phyloP scores from a whole-genome alignment of 2,113 vertebrate genomes.

The Puffinus mauretanicus region DNA sequence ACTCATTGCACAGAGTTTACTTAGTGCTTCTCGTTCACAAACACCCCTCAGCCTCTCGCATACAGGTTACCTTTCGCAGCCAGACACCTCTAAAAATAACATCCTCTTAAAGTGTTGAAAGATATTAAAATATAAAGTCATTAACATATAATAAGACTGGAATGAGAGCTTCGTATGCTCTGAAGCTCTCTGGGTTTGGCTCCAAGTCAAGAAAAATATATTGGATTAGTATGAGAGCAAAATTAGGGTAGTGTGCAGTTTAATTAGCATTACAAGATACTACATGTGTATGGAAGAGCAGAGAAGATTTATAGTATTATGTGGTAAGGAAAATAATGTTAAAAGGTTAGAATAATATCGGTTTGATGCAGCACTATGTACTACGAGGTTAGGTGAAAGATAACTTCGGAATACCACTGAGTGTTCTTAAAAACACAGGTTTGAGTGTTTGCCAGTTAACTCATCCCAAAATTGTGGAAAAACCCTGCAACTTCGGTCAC shows the following conservation, averaged over 20 bases:
- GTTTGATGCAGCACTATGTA: background rate
- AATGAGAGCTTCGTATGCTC: slow-evolving; percentile 2
- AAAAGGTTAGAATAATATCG: slow-evolving; percentile 31
- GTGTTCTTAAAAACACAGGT: background rate
- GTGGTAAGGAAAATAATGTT: background rate
- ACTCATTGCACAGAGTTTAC: fast-evolving
- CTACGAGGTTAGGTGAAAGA: background rate
- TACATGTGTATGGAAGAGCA: slow-evolving; percentile 43
- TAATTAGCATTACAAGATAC: slow-evolving; percentile 66
- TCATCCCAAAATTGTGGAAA: background rate
- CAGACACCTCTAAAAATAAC: slow-evolving; percentile 53
- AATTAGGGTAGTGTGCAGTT: slow-evolving; percentile 40
- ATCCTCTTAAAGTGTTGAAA: slow-evolving; percentile 34
- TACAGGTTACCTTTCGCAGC: background rate
- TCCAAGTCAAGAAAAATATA: slow-evolving; percentile 55
- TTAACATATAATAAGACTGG: slow-evolving; percentile 32
- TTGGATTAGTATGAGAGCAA: slow-evolving; percentile 45
- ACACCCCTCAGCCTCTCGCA: background rate
- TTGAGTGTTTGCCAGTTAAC: background rate
- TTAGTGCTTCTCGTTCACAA: background rate
- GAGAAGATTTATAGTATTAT: slow-evolving; percentile 47
- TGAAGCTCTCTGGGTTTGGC: slow-evolving; percentile 41
- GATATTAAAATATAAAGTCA: slow-evolving; percentile 42
- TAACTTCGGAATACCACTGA: background rate
- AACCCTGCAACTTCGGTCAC: background rate